phyloP scores from a whole-genome alignment of 2,797 vertebrate species.

The Tympanoctomys barrerae region DNA sequence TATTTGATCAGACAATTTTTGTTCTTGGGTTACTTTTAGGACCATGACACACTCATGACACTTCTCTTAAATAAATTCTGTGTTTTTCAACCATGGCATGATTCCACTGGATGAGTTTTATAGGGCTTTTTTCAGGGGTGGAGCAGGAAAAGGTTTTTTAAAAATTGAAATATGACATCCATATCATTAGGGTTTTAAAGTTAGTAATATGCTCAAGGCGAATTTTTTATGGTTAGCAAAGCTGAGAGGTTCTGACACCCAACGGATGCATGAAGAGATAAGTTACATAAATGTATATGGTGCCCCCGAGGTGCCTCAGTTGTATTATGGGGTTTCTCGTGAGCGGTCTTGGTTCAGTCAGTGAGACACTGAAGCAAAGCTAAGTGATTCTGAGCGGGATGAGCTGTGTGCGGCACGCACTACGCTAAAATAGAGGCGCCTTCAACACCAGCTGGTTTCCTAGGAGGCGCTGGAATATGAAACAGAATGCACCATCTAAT shows the following conservation, averaged over 20 bases:
- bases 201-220: slow-evolving; percentile 82
- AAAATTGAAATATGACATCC: slow-evolving; percentile 82
- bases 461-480: slow-evolving; percentile 44
- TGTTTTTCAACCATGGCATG: slow-evolving; percentile 39
- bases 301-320: slow-evolving; percentile 85
- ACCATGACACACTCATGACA: neutral
- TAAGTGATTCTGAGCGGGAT: slow-evolving; percentile 76
- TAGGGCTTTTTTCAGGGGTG: slow-evolving; percentile 52
- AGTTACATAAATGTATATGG: slow-evolving; percentile 86
- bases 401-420: slow-evolving; percentile 67
- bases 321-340: slow-evolving; percentile 83
- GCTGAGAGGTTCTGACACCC: slow-evolving; percentile 85
- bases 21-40: neutral
- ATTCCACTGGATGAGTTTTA: slow-evolving; percentile 69
- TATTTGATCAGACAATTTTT: neutral
- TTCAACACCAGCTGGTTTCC: neutral
- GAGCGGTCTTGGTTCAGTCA: slow-evolving; percentile 81
- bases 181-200: slow-evolving; percentile 79
- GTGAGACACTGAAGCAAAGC: slow-evolving; percentile 79
- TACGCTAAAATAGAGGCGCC: slow-evolving; percentile 60
- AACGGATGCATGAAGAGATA: slow-evolving; percentile 85
- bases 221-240: slow-evolving; percentile 86
- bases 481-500: slow-evolving; percentile 70
- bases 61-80: slow-evolving; percentile 52
- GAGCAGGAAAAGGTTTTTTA: slow-evolving; percentile 71